A percentile compares a stretch with the other conserved stretches of the same genome.
phyloP scores from a whole-genome alignment of 2,888 invertebrate species.

The Platycheirus rosarum region DNA sequence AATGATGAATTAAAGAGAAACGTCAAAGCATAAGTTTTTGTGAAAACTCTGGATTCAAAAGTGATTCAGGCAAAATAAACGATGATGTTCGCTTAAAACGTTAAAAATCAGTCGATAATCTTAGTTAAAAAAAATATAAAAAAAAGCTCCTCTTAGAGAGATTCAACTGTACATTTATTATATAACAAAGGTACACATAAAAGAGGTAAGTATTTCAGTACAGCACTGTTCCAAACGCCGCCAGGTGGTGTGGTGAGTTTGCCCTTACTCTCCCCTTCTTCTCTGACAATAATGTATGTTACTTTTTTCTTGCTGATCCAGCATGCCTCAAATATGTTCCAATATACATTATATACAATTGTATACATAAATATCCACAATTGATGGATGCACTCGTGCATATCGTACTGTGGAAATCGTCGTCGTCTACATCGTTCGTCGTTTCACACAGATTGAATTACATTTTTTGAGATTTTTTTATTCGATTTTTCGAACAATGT shows the following conservation, averaged over 20 bases:
- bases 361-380: slow-evolving; percentile 21
- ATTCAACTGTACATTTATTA: neutral
- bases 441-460: slow-evolving; percentile 68
- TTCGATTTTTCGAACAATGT: slow-evolving; percentile 39
- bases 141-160: neutral
- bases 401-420: slow-evolving; percentile 52
- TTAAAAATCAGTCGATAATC: too few species aligned
- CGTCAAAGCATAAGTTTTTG: too few species aligned
- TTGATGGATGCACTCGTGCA: slow-evolving; percentile 74
- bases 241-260: slow-evolving; percentile 29
- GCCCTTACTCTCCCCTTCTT: slow-evolving; percentile 1
- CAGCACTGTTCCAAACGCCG: slow-evolving; percentile 17
- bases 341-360: neutral
- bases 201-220: slow-evolving; percentile 29
- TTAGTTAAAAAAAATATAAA: too few species aligned
- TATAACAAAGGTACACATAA: neutral
- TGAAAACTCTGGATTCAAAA: too few species aligned
- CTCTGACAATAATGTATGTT: slow-evolving; percentile 15
- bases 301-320: slow-evolving; percentile 59
- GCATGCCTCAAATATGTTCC: neutral
- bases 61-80: too few species aligned
- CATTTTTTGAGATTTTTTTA: slow-evolving; percentile 54
- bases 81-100: too few species aligned
- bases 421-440: slow-evolving; percentile 9
- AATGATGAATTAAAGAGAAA: too few species aligned